A percentile compares a stretch with the other conserved stretches of the same genome.
Evolutionary conservation across 2,113 vertebrate genomes (phyloP).

Genomic region (Ramphastos sulfuratus): DNA sequence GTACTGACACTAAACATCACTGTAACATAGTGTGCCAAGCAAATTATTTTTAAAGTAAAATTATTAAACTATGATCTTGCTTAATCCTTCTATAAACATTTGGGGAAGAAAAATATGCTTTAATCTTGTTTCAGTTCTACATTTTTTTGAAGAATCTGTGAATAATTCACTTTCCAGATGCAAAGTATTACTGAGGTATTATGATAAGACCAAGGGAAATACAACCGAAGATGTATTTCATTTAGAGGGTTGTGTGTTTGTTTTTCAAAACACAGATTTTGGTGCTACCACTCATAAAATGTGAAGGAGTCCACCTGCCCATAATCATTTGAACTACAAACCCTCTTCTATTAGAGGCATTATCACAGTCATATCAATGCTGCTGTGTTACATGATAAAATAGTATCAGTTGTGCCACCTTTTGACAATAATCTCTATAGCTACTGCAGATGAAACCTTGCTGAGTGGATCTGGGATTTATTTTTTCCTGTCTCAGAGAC

Average conservation of each 20-base stretch:
- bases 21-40: slow-evolving; percentile 22
- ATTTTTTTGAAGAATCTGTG: slow-evolving; percentile 63
- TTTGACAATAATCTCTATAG: background rate
- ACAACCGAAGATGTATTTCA: slow-evolving; percentile 52
- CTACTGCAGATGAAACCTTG: background rate
- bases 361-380: background rate
- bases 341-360: background rate
- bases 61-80: slow-evolving; percentile 64
- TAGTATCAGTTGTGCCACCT: slow-evolving; percentile 2
- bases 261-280: slow-evolving; percentile 35
- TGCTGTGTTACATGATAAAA: background rate
- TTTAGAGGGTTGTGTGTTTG: slow-evolving; percentile 35
- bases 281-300: slow-evolving; percentile 17
- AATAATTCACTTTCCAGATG: slow-evolving; percentile 70
- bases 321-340: background rate
- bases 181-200: slow-evolving; percentile 61
- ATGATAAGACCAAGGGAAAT: slow-evolving; percentile 61
- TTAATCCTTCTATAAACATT: slow-evolving; percentile 69
- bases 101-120: slow-evolving; percentile 64
- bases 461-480: background rate
- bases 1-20: slow-evolving; percentile 17
- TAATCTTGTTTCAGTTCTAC: slow-evolving; percentile 62
- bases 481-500: slow-evolving; percentile 29
- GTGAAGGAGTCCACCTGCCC: slow-evolving; percentile 2
- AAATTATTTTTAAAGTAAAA: slow-evolving; percentile 63